phyloP scores from a whole-genome alignment of 2,113 vertebrate species.

The Platycercus adscitus region DNA sequence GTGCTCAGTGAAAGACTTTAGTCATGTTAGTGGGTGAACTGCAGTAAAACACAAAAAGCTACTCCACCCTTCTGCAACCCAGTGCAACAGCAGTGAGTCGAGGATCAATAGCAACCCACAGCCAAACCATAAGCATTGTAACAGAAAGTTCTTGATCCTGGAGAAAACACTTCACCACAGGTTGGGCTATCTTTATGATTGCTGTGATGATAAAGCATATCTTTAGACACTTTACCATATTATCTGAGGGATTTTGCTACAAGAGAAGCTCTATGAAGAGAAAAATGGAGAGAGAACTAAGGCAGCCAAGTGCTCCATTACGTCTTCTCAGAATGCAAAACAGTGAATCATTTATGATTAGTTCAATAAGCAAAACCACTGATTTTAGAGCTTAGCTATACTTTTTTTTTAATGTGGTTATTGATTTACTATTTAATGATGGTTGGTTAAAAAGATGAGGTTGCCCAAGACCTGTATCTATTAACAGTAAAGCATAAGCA shows the following conservation, averaged over 20 bases:
- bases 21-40: background rate
- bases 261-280: background rate
- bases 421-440: constrained; percentile 5
- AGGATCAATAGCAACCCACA: background rate
- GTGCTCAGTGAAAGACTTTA: background rate
- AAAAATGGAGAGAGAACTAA: background rate
- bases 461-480: background rate
- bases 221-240: background rate
- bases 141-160: background rate
- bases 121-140: background rate
- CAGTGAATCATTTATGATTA: constrained; percentile 1
- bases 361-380: background rate
- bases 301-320: constrained; percentile 13
- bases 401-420: background rate
- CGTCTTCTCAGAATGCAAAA: background rate
- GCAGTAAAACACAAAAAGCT: background rate
- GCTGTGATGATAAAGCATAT: background rate
- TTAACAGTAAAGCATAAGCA: background rate
- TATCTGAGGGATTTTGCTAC: background rate
- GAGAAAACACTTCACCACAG: background rate
- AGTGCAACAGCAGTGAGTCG: background rate
- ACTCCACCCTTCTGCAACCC: background rate
- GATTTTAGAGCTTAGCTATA: background rate
- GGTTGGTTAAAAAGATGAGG: constrained; percentile 13
- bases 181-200: background rate